Percentiles rank a stretch among this genome's conserved stretches.
These are phyloP conservation scores for Mesocricetus auratus DNA, from an alignment of 2,113 vertebrate species.

Conservation along the genomic window DNA sequence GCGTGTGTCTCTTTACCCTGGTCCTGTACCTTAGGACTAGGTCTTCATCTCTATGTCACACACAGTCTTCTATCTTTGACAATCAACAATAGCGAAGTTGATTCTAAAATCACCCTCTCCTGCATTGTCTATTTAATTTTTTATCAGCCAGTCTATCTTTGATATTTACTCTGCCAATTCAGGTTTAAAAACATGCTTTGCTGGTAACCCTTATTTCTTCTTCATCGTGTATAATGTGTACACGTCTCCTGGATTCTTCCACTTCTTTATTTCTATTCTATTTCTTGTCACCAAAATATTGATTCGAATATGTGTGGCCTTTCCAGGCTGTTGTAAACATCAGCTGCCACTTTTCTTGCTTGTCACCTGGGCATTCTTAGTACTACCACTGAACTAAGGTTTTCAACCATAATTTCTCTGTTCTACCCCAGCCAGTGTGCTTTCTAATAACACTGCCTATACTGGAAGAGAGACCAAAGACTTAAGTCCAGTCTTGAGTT, in stretches of 20 bases:
- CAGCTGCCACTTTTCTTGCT: not conserved
- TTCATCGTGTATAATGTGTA: conserved; percentile 11
- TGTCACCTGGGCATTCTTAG: conserved; percentile 8
- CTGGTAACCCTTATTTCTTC: conserved; percentile 25
- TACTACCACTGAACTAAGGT: not conserved
- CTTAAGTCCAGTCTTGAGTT: not conserved
- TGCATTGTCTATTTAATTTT: conserved; percentile 18
- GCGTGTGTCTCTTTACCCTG: not conserved
- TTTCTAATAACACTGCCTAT: not conserved
- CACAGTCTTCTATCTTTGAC: not conserved
- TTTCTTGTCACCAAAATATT: conserved; percentile 39
- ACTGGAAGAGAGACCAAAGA: not conserved
- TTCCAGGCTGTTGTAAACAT: not conserved
- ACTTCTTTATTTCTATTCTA: not conserved
- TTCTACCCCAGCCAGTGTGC: not conserved
- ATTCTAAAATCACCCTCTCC: not conserved
- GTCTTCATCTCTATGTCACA: not conserved
- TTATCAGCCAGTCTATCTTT: conserved; percentile 3
- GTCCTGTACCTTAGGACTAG: not conserved
- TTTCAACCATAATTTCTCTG: conserved; percentile 31
- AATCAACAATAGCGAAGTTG: not conserved
- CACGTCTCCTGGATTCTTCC: not conserved
- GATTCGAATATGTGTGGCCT: not conserved
- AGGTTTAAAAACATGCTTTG: not conserved
- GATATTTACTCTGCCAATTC: conserved; percentile 20